Evolutionary conservation across 2,797 vertebrate genomes (phyloP), one percentile per base, ranked within the genome.

Genomic region (Pitangus sulphuratus): DNA sequence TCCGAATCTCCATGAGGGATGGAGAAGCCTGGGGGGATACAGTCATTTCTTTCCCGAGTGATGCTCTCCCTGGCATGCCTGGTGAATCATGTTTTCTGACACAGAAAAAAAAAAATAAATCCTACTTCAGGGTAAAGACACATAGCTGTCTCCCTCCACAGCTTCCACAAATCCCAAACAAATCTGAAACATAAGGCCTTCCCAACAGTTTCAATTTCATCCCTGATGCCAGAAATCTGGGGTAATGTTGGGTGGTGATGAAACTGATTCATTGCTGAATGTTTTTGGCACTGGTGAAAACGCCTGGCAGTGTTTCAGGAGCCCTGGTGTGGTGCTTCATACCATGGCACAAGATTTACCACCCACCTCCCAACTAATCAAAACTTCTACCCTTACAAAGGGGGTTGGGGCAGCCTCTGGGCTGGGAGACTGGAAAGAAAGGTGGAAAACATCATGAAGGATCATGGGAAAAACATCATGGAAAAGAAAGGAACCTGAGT

Each of bases 1-100:
- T 50, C 4, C 26, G 15, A n/a, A 75, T 48, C 61, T 75, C 69
- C 35, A 12, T 0, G 2, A 60, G 69, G 3, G 1, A 57, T 21
- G 44, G 40, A 66, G 40, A 45, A 31, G 78, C 70, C 58, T 0
- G 2, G 31, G 45, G 89, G 26, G 47, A 47, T 8, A 17, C 12
- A 84, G 51, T 37, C 0, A 84, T n/a, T 50, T 54, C 39, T 85
- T 58, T 64, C 66, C 68, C 8, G 13, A 78, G 4, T 0, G 0
- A 15, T 45, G 25, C 58, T 71, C n/a, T 74, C 37, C 50, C 56
- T 84, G 72, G 53, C 33, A 18, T 40, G 75, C 28, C 51, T n/a
- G 30, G 40, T 86, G 83, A 92, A 57, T 79, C 64, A 47, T 11
- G 25, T 57, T 68, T 81, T 77, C 58, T 76, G 92, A 57, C n/a